Evolutionary conservation across 2,797 vertebrate species (phyloP).

Genomic region (Lepilemur ruficaudatus): DNA sequence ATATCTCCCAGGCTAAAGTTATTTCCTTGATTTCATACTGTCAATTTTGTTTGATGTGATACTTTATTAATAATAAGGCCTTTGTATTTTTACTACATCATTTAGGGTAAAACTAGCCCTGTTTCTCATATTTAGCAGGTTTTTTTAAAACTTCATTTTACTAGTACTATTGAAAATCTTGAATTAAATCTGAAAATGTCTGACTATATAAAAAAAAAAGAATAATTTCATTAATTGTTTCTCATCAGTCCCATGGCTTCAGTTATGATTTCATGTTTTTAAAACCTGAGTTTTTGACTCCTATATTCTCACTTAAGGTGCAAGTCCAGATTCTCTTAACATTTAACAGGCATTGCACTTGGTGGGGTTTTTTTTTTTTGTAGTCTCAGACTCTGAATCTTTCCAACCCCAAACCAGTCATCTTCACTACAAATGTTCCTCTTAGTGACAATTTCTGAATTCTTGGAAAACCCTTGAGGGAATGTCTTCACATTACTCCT

Average conservation of each 20-base stretch:
- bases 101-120: not conserved
- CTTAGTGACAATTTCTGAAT: not conserved
- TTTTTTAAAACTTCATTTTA: conserved; percentile 9
- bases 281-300: not conserved
- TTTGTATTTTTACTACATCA: not conserved
- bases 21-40: not conserved
- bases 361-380: not conserved
- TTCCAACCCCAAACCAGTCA: not conserved
- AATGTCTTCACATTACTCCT: not conserved
- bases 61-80: not conserved
- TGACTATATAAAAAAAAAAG: conserved; percentile 15
- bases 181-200: not conserved
- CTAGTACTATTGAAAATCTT: not conserved
- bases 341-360: not conserved
- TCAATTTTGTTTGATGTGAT: not conserved
- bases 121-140: not conserved
- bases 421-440: not conserved
- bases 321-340: not conserved
- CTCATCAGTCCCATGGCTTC: not conserved
- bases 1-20: not conserved
- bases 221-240: conserved; percentile 26
- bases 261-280: not conserved
- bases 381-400: not conserved
- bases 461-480: not conserved
- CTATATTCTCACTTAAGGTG: not conserved